Evolutionary conservation across 2,888 invertebrate genomes (phyloP).

Genomic region (Mythimna lalbum): DNA sequence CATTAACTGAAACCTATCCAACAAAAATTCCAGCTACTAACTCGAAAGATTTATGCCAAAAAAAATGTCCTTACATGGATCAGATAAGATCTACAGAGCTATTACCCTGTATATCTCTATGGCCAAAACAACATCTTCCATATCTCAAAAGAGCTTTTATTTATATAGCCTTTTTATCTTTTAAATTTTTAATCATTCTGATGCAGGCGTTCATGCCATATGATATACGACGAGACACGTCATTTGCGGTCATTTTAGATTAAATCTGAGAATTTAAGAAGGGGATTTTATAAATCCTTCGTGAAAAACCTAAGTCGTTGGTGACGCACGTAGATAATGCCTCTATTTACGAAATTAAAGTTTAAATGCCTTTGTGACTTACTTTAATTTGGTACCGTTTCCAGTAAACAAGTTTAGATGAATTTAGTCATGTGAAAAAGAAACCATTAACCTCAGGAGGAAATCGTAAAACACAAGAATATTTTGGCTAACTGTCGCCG

Average conservation of each 20-base stretch:
- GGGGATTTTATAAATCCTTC: slow-evolving; percentile 45
- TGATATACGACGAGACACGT: slow-evolving; percentile 6
- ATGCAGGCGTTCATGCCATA: background rate
- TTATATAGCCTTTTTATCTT: background rate
- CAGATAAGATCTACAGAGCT: too few species aligned
- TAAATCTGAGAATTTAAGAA: slow-evolving; percentile 30
- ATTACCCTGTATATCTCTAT: too few species aligned
- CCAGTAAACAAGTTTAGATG: background rate
- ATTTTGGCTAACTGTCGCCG: too few species aligned
- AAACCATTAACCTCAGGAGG: background rate
- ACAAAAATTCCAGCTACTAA: too few species aligned
- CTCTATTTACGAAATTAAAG: slow-evolving; percentile 8
- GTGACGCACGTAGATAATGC: slow-evolving; percentile 38
- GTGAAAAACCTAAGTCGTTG: slow-evolving; percentile 37
- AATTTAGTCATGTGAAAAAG: background rate
- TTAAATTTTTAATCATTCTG: slow-evolving; percentile 7
- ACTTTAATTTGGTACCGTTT: background rate
- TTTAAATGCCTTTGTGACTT: slow-evolving; percentile 13
- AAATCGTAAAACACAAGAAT: background rate
- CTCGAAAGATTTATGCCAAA: too few species aligned
- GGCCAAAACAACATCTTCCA: background rate
- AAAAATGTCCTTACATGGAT: too few species aligned
- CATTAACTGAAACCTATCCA: too few species aligned
- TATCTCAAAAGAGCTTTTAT: slow-evolving; percentile 8
- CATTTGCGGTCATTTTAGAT: slow-evolving; percentile 38